A percentile compares a stretch with the other conserved stretches of the same genome.
These are phyloP conservation scores for Notothenia coriiceps DNA, from an alignment of 2,113 vertebrate genomes.

Conservation along the genomic window DNA sequence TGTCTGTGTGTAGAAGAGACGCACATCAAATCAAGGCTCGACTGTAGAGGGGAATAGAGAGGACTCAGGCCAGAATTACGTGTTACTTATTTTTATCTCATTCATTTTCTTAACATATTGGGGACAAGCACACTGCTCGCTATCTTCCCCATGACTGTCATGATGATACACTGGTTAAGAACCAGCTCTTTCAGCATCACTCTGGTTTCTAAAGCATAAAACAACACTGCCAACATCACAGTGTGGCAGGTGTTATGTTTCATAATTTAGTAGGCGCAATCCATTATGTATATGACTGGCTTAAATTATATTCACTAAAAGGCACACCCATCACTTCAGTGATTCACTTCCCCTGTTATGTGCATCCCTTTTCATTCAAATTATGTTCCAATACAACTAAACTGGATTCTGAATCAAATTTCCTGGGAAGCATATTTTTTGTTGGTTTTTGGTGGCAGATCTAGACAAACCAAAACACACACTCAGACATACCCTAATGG, in stretches of 20 bases:
- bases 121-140: background rate
- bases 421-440: too few relatives aligned
- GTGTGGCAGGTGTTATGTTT: slow-evolving; percentile 67
- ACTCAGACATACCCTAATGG: background rate
- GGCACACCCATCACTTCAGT: slow-evolving; percentile 41
- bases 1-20: background rate
- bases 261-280: slow-evolving; percentile 75
- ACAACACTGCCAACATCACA: slow-evolving; percentile 43
- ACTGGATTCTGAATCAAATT: too few relatives aligned
- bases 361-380: background rate
- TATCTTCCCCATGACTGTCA: slow-evolving; percentile 1
- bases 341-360: slow-evolving; percentile 14
- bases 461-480: background rate
- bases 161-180: slow-evolving; percentile 16
- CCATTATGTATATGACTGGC: slow-evolving; percentile 71
- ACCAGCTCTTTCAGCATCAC: slow-evolving; percentile 20
- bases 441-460: too few relatives aligned
- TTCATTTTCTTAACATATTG: background rate
- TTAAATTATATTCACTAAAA: slow-evolving; percentile 65
- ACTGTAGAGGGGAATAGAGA: background rate
- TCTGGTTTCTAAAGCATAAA: slow-evolving; percentile 38
- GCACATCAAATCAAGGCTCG: slow-evolving; percentile 5
- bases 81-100: background rate
- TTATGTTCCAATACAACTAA: too few relatives aligned
- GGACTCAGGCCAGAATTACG: background rate